Base-by-base conservation (phyloP, 1,140 invertebrate species). In the Lethrus apterus region DNA sequence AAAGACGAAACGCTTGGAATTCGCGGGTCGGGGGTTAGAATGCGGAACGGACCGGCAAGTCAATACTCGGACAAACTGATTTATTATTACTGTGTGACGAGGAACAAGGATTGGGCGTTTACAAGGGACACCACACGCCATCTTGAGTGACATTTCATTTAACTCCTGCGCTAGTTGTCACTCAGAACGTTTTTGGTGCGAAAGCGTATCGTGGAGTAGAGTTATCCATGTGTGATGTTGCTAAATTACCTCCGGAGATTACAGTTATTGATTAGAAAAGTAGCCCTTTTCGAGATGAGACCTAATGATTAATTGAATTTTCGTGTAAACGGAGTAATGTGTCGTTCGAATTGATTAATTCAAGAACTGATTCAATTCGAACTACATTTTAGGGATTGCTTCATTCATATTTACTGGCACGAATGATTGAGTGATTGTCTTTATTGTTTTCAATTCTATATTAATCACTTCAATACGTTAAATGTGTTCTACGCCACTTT, bases 131-230 rank as follows among this genome's bases (percentile, higher is more conserved):
- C 53, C 51, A 48, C 50, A 52, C 47, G 52, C 60, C 55, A 58
- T 59, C 61, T 60, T 64, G 62, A 64, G 53, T 63, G 62, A 64
- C 62, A 55, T 64, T 64, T 64, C 62, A 64, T 64, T 64, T 64
- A 64, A 64, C 58, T 64, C 58, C 56, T 58, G 50, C 52, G 51
- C 52, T 47, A 53, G 48, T 58, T 62, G 62, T 62, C 62, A 62
- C 56, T 64, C 62, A 64, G 48, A 48, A 30, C 23, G 43, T 44
- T 50, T 34, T 33, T 59, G 51, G 48, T 48, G 59, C 58, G 52
- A 57, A 51, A 62, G 40, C 23, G 15, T 18, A 21, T 48, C 45
- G 38, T 36, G 47, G 47, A 46, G 35, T 46, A 35, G 40, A 52
- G 36, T 48, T 41, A 57, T 52, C 53, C 58, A 54, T 58, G 50